These are phyloP conservation scores for Aphyosemion australe DNA, from an alignment of 2,113 vertebrate genomes.

Conservation along the genomic window DNA sequence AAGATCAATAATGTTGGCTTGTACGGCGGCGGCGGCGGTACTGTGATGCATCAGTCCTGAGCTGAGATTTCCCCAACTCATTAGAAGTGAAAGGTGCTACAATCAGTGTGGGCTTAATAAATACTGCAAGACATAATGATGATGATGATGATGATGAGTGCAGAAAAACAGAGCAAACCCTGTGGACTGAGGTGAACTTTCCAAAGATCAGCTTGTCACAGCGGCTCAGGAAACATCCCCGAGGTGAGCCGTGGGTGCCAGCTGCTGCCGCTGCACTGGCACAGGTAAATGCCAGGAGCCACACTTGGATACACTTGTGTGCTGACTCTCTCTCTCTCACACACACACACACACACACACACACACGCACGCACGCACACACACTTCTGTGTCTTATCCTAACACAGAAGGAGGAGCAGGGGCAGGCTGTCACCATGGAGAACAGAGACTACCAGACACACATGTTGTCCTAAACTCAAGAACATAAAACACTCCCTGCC, in stretches of 20 bases:
- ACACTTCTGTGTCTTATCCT: constrained; percentile 16
- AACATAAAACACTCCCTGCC: not conserved
- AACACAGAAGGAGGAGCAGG: constrained; percentile 28
- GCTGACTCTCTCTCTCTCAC: constrained; percentile 17
- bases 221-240: constrained; percentile 74
- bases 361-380: not conserved
- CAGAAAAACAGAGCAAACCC: constrained; percentile 37
- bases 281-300: constrained; percentile 74
- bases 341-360: not conserved
- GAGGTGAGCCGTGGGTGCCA: constrained; percentile 74
- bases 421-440: constrained; percentile 10
- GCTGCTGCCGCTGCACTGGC: constrained; percentile 64
- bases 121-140: constrained; percentile 9
- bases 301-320: constrained; percentile 42
- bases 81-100: no score
- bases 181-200: constrained; percentile 72
- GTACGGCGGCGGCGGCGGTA: not conserved
- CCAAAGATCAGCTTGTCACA: constrained; percentile 77
- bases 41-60: not conserved
- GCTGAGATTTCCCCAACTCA: not conserved
- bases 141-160: not conserved
- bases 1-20: constrained; percentile 34
- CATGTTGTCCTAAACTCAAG: not conserved
- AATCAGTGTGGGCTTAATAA: not conserved
- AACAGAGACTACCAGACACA: constrained; percentile 5